A percentile compares a stretch with the other conserved stretches of the same genome.
Evolutionary conservation across 2,797 vertebrate species (phyloP).

Genomic region (Chrosomus eos): DNA sequence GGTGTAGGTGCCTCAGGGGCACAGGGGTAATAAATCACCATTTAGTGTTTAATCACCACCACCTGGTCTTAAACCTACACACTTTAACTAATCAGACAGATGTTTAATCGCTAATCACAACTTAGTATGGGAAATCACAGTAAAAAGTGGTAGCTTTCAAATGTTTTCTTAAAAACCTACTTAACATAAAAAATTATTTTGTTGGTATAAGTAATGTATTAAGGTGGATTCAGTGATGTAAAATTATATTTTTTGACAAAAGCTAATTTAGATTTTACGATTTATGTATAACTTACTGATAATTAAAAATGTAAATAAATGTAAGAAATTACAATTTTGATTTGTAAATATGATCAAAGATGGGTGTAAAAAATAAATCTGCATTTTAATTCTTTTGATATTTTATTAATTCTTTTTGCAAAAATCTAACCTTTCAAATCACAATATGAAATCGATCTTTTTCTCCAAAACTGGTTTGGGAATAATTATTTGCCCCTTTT

Average conservation of each 20-base stretch:
- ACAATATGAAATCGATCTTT: too few species aligned
- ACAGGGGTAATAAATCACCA: background rate
- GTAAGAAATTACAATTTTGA: background rate
- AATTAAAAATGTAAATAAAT: background rate
- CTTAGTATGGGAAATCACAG: background rate
- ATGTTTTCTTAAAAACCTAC: background rate
- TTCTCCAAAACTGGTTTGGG: too few species aligned
- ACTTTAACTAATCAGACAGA: background rate
- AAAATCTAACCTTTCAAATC: too few species aligned
- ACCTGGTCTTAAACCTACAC: background rate
- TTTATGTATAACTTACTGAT: background rate
- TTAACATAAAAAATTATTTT: background rate
- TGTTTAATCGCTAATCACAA: background rate
- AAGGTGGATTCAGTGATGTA: background rate
- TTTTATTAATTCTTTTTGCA: too few species aligned
- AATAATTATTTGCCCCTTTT: too few species aligned
- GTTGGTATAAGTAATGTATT: background rate
- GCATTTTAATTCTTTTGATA: too few species aligned
- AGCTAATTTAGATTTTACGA: background rate
- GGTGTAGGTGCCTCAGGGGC: background rate
- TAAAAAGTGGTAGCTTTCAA: background rate
- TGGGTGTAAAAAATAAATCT: too few species aligned
- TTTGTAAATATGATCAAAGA: too few species aligned
- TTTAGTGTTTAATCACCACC: conserved; percentile 8
- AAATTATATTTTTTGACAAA: too few species aligned